A percentile compares a stretch with the other conserved stretches of the same genome.
phyloP scores from a whole-genome alignment of 1,140 invertebrate genomes.

The Lucilia cuprina region DNA sequence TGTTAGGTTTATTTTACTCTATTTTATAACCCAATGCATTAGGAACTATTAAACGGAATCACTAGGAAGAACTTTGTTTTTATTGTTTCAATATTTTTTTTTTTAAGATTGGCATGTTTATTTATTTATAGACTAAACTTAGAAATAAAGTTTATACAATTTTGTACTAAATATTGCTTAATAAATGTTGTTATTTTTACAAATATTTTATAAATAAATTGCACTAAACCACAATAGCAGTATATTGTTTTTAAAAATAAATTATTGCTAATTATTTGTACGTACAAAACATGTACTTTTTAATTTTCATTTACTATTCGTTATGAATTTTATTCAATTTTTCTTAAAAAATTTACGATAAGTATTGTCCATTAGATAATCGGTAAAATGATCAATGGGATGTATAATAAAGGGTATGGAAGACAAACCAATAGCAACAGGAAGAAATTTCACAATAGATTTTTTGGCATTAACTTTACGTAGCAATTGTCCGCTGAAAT shows the following conservation, averaged over 20 bases:
- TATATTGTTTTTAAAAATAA: not conserved
- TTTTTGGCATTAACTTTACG: conserved; percentile 34
- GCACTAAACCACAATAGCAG: not conserved
- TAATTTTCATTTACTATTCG: not conserved
- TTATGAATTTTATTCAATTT: not conserved
- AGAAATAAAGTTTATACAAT: not conserved
- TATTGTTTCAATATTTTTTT: not conserved
- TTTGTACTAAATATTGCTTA: conserved; percentile 14
- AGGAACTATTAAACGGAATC: too few species aligned
- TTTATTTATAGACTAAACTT: not conserved
- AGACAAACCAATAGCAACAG: conserved; percentile 79
- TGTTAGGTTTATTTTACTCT: too few species aligned
- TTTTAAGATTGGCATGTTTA: not conserved
- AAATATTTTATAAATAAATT: not conserved
- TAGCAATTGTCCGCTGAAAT: conserved; percentile 20
- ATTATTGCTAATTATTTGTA: not conserved
- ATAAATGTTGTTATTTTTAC: not conserved
- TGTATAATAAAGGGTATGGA: conserved; percentile 92
- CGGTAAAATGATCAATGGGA: conserved; percentile 86
- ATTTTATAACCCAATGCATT: too few species aligned
- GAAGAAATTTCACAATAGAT: conserved; percentile 58
- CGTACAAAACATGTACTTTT: not conserved
- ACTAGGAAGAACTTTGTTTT: not conserved
- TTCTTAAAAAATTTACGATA: conserved; percentile 60
- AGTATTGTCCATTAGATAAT: conserved; percentile 80